phyloP scores from a whole-genome alignment of 2,113 vertebrate genomes.

The Dicrurus megarhynchus region DNA sequence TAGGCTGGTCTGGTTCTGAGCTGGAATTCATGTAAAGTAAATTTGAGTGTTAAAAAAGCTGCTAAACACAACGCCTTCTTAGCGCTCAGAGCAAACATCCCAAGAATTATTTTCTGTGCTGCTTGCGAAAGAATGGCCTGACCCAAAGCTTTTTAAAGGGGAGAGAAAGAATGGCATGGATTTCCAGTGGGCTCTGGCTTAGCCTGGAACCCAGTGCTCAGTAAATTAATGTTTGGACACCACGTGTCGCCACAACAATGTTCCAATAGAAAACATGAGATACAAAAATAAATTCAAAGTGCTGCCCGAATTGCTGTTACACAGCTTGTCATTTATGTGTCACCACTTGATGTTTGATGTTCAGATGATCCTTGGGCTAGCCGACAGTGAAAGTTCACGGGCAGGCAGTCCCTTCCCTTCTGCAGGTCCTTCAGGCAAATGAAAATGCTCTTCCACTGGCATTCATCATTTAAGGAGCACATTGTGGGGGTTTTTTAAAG shows the following conservation, averaged over 20 bases:
- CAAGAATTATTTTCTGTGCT: background rate
- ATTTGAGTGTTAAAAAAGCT: background rate
- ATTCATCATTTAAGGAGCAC: background rate
- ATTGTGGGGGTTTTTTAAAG: fast-evolving
- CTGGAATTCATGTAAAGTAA: background rate
- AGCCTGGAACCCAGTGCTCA: background rate
- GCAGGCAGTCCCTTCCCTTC: background rate
- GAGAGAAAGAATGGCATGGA: background rate
- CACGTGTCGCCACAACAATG: background rate
- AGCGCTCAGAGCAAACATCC: background rate
- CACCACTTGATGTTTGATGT: too few relatives aligned
- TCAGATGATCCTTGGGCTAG: background rate
- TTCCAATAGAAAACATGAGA: background rate
- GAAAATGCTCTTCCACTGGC: background rate
- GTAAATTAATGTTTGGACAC: background rate
- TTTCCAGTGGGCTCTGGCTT: background rate
- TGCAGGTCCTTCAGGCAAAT: background rate
- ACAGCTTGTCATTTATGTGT: background rate
- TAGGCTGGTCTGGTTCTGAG: too few relatives aligned
- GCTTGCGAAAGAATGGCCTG: background rate
- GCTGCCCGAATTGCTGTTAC: background rate
- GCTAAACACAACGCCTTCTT: background rate
- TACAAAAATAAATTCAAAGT: background rate
- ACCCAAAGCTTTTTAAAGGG: background rate
- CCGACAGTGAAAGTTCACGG: background rate